A percentile compares a stretch with the other conserved stretches of the same genome.
These are phyloP conservation scores for Lochmaea capreae DNA, from an alignment of 2,888 invertebrate species.

Conservation along the genomic window DNA sequence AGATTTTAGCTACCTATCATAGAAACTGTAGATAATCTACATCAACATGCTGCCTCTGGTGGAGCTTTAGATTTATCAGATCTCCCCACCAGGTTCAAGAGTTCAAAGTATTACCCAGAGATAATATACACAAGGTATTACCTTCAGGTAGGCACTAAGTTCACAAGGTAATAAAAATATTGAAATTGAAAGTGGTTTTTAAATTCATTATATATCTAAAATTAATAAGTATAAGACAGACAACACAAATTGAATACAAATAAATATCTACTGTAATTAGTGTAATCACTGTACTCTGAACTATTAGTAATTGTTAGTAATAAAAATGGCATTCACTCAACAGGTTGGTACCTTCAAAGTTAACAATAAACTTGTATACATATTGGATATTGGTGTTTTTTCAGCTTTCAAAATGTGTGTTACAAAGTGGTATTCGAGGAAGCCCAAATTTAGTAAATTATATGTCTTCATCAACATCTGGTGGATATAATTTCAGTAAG, in stretches of 20 bases:
- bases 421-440: slow-evolving; percentile 38
- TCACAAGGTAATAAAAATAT: too few species aligned
- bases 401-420: slow-evolving; percentile 39
- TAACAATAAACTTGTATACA: slow-evolving; percentile 1
- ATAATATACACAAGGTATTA: too few species aligned
- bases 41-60: too few species aligned
- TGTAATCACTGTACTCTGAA: not conserved
- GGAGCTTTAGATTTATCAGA: too few species aligned
- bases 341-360: slow-evolving; percentile 33
- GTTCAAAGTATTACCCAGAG: too few species aligned
- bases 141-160: too few species aligned
- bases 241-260: not conserved
- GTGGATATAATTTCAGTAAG: slow-evolving; percentile 53
- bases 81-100: too few species aligned
- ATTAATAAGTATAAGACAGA: too few species aligned
- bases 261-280: not conserved
- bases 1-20: too few species aligned
- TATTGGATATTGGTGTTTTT: slow-evolving; percentile 7
- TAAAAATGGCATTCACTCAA: slow-evolving; percentile 35
- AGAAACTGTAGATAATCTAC: too few species aligned
- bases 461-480: slow-evolving; percentile 39
- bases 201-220: too few species aligned
- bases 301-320: not conserved
- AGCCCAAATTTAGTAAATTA: slow-evolving; percentile 40
- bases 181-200: too few species aligned